Conservation (phyloP, 2,113 vertebrate species). For the Salvelinus fontinalis region DNA sequence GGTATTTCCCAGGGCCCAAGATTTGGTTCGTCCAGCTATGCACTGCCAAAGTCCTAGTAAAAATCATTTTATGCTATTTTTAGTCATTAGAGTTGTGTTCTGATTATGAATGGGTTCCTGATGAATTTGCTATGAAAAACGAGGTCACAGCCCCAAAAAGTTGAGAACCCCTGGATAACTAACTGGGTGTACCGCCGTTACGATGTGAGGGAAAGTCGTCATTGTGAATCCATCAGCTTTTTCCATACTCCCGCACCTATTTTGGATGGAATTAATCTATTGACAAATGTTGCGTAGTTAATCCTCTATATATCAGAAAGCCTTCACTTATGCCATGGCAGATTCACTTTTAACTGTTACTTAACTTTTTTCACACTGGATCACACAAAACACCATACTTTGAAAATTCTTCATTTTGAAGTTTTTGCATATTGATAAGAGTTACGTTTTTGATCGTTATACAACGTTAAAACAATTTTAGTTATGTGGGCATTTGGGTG, state of each 20-base stretch:
- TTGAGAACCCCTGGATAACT: too few species aligned
- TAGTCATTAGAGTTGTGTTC: too few species aligned
- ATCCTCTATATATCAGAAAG: slow-evolving; percentile 37
- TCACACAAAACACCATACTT: slow-evolving; percentile 47
- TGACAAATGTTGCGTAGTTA: slow-evolving; percentile 36
- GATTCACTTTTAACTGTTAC: slow-evolving; percentile 33
- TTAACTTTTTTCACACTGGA: slow-evolving; percentile 46
- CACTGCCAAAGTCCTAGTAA: too few species aligned
- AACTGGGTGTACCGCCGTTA: slow-evolving; percentile 51
- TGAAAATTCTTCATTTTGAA: slow-evolving; percentile 60
- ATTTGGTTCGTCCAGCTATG: too few species aligned
- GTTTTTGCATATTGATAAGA: slow-evolving; percentile 70
- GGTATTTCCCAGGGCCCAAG: too few species aligned
- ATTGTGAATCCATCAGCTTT: slow-evolving; percentile 41
- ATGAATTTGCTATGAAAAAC: too few species aligned
- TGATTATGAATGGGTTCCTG: too few species aligned
- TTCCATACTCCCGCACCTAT: slow-evolving; percentile 40
- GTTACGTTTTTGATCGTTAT: slow-evolving; percentile 69
- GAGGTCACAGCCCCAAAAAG: too few species aligned
- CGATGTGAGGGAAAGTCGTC: slow-evolving; percentile 41
- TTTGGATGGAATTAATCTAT: slow-evolving; percentile 46
- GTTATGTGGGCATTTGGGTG: slow-evolving; percentile 51
- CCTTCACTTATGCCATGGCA: slow-evolving; percentile 43
- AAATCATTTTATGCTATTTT: too few species aligned
- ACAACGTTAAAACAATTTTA: slow-evolving; percentile 49